These are phyloP conservation scores for Zaprionus obscuricornis DNA, from an alignment of 2,888 invertebrate species.

Conservation along the genomic window DNA sequence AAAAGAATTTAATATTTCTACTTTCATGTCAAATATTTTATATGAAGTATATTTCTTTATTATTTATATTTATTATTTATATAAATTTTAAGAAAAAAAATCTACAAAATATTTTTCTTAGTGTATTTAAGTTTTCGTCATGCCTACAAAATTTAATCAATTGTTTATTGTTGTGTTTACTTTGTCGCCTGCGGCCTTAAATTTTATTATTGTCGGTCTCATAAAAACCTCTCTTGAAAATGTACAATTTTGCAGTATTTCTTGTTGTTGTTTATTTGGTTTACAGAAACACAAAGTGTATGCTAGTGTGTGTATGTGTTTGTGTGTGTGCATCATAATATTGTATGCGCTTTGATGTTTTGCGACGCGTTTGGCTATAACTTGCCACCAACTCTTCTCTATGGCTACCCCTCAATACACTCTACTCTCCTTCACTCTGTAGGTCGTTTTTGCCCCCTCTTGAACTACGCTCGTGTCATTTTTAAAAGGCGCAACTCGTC, in stretches of 20 bases:
- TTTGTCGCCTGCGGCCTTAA: slow-evolving; percentile 73
- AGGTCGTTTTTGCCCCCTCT: not conserved
- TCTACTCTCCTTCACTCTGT: not conserved
- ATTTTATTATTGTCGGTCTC: slow-evolving; percentile 60
- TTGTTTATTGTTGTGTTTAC: slow-evolving; percentile 71
- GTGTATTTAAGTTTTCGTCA: slow-evolving; percentile 20
- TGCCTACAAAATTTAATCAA: slow-evolving; percentile 9
- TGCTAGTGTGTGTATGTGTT: not conserved
- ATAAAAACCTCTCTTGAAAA: slow-evolving; percentile 62
- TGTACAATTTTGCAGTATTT: slow-evolving; percentile 33
- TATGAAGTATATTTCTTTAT: no score
- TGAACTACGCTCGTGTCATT: slow-evolving; percentile 9
- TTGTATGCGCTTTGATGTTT: slow-evolving; percentile 65
- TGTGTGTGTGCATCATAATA: slow-evolving; percentile 34
- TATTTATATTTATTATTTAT: not conserved
- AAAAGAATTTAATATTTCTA: no score
- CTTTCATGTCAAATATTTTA: no score
- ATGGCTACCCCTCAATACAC: not conserved
- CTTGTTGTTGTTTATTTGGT: slow-evolving; percentile 36
- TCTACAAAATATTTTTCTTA: not conserved
- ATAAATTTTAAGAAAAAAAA: not conserved
- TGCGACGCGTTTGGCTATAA: slow-evolving; percentile 40
- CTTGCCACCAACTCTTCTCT: slow-evolving; percentile 14
- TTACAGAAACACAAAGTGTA: slow-evolving; percentile 38
- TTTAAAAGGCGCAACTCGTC: slow-evolving; percentile 33